phyloP scores from a whole-genome alignment of 2,888 invertebrate genomes.

The Coronaproctus castanopsis region DNA sequence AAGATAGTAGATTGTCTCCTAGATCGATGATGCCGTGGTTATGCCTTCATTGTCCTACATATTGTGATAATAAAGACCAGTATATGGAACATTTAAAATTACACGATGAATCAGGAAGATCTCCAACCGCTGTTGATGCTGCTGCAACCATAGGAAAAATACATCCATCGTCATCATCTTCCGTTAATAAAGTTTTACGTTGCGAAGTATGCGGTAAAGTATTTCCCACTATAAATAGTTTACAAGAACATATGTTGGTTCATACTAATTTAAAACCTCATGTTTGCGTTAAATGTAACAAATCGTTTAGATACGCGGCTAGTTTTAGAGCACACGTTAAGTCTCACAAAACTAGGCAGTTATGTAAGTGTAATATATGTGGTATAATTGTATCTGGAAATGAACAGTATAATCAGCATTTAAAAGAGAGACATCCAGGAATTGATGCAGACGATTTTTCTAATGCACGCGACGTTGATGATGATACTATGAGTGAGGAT shows the following conservation, averaged over 20 bases:
- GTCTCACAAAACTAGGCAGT: slow-evolving; percentile 22
- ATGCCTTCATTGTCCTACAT: no score
- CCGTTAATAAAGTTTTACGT: neutral
- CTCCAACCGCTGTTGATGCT: no score
- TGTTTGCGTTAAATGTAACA: slow-evolving; percentile 22
- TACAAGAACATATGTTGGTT: slow-evolving; percentile 12
- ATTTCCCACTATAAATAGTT: neutral
- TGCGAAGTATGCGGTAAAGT: neutral
- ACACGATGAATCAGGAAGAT: no score
- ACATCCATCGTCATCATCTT: no score
- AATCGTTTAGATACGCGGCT: slow-evolving; percentile 19
- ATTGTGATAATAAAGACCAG: no score
- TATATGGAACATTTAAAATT: no score
- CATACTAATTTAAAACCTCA: slow-evolving; percentile 13
- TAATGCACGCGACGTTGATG: neutral
- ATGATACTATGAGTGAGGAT: neutral
- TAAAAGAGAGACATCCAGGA: neutral
- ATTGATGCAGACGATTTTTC: neutral
- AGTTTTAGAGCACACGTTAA: slow-evolving; percentile 23
- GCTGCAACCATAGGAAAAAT: no score
- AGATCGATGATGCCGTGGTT: neutral
- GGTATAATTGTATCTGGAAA: neutral
- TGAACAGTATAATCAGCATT: neutral
- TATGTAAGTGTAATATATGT: neutral
- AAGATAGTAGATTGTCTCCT: neutral